Conservation (phyloP, 2,113 vertebrate genomes). For the Sminthopsis crassicaudata region DNA sequence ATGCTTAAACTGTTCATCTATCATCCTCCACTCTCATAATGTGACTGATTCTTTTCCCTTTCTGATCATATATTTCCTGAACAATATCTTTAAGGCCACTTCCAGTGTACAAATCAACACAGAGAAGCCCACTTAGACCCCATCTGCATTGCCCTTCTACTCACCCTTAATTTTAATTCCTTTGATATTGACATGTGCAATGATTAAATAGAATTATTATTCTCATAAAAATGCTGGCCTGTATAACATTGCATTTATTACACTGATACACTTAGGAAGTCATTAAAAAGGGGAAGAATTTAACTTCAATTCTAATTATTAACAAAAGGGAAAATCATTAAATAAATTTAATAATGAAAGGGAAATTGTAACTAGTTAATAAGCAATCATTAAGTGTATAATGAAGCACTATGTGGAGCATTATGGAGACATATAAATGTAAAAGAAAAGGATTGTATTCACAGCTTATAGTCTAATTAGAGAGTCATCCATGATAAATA, state of each 20-base stretch:
- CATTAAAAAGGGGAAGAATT: not conserved
- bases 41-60: not conserved
- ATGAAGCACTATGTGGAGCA: not conserved
- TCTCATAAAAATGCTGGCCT: not conserved
- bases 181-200: not conserved
- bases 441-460: not conserved
- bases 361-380: not conserved
- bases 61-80: not conserved
- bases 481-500: not conserved
- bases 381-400: not conserved
- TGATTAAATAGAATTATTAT: not conserved
- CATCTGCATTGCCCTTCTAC: not conserved
- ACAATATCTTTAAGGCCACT: not conserved
- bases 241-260: not conserved
- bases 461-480: not conserved
- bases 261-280: conserved; percentile 33
- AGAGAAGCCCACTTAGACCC: not conserved
- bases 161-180: not conserved
- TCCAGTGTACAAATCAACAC: not conserved
- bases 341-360: not conserved
- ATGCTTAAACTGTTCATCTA: not conserved
- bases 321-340: not conserved
- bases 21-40: not conserved
- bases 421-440: not conserved
- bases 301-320: not conserved